Evolutionary conservation across 30 jellyfish, hydroid and myxozoan species (phyloP).

Genomic region (Aurelia aurita): DNA sequence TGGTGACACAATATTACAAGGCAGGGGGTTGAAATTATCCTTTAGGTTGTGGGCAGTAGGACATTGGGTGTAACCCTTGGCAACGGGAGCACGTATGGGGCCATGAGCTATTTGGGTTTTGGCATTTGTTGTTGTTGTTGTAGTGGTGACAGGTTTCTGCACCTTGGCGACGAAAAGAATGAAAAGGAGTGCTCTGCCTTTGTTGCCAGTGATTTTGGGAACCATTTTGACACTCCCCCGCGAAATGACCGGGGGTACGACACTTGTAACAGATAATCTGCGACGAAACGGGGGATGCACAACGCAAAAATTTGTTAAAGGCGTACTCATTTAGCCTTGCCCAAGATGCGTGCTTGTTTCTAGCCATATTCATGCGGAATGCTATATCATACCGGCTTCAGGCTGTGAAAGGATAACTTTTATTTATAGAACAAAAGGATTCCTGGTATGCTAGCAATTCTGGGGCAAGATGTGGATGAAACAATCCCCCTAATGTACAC

Average conservation of each 20-base stretch:
- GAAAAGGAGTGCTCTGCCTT: too few species aligned
- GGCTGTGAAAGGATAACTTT: too few species aligned
- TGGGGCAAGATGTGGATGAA: too few species aligned
- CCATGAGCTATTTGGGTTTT: not conserved
- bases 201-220: not conserved
- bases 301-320: not conserved
- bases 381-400: too few species aligned
- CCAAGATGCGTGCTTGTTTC: not conserved
- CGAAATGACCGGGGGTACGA: not conserved
- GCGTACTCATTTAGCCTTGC: not conserved
- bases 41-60: constrained; percentile 5
- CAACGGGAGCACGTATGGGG: constrained; percentile 20
- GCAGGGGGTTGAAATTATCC: constrained; percentile 30
- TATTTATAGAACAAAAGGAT: too few species aligned
- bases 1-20: not conserved
- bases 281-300: not conserved
- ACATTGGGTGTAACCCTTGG: not conserved
- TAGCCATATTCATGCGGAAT: not conserved
- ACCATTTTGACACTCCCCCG: constrained; percentile 2
- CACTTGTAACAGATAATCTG: not conserved
- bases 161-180: not conserved
- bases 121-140: constrained; percentile 10
- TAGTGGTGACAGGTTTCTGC: not conserved
- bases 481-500: too few species aligned
- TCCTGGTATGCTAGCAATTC: too few species aligned